These are phyloP conservation scores for Pseudoatta argentina DNA, from an alignment of 1,140 invertebrate species.

Conservation along the genomic window DNA sequence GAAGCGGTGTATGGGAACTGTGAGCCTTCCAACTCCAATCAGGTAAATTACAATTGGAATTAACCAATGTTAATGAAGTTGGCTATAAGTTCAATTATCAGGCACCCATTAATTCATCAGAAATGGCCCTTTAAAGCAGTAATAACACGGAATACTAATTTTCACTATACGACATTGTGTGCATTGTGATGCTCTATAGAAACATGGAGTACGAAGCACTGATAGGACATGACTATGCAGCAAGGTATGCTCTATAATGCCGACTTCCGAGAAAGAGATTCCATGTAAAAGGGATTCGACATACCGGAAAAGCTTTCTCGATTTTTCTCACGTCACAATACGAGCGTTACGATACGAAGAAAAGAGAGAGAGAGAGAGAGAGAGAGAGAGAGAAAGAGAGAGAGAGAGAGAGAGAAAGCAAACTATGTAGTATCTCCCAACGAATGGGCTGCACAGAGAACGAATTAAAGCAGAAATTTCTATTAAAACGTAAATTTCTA, in stretches of 20 bases:
- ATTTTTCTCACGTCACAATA: constrained; percentile 47
- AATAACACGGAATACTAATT: constrained; percentile 38
- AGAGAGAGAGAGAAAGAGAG: too few relatives aligned
- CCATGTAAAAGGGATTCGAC: constrained; percentile 56
- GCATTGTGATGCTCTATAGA: background rate
- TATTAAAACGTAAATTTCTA: constrained; percentile 55
- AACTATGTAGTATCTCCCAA: background rate
- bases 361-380: background rate
- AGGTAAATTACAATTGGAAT: constrained; percentile 11
- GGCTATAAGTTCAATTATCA: constrained; percentile 21
- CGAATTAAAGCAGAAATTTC: constrained; percentile 48
- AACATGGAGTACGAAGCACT: background rate
- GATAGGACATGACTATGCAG: constrained; percentile 26
- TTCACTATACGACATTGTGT: constrained; percentile 15
- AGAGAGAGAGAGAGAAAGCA: background rate
- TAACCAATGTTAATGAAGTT: constrained; percentile 4
- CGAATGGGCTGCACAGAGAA: constrained; percentile 1
- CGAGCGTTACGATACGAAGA: background rate
- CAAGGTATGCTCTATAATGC: constrained; percentile 38
- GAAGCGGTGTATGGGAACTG: background rate
- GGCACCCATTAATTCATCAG: background rate
- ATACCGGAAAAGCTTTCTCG: constrained; percentile 53
- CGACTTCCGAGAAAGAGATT: constrained; percentile 46
- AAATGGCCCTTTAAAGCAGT: constrained; percentile 37
- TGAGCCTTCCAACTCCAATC: background rate